Conservation (phyloP, 2,888 invertebrate species). For the Lycophotia porphyrea region DNA sequence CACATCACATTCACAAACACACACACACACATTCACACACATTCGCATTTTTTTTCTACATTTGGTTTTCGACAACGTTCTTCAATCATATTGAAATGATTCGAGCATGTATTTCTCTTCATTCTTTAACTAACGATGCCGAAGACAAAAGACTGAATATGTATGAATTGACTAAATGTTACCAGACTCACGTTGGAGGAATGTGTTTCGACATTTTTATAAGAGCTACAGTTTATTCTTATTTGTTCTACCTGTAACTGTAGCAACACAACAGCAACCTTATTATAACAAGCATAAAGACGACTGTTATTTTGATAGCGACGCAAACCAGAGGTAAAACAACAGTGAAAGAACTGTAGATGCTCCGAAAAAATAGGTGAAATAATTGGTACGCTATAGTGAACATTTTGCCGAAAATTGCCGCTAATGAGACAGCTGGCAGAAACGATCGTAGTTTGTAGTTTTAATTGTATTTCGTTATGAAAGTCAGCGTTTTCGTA, state of each 20-base stretch:
- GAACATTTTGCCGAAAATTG: not conserved
- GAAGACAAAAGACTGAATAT: too few relatives aligned
- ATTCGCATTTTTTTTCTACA: too few relatives aligned
- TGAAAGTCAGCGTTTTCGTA: not conserved
- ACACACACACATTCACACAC: too few relatives aligned
- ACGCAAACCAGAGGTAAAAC: not conserved
- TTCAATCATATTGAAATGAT: constrained; percentile 10
- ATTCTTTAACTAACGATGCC: too few relatives aligned
- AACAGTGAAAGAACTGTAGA: not conserved
- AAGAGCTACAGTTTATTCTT: not conserved
- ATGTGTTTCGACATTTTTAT: constrained; percentile 17
- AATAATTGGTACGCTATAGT: not conserved
- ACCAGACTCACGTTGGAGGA: not conserved
- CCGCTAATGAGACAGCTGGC: constrained; percentile 3
- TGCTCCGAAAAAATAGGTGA: not conserved
- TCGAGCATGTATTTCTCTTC: not conserved
- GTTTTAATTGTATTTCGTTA: constrained; percentile 25
- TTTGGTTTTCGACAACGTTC: constrained; percentile 1
- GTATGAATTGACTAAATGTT: too few relatives aligned
- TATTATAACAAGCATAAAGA: too few relatives aligned
- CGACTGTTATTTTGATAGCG: not conserved
- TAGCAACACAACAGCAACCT: not conserved
- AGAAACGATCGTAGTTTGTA: not conserved
- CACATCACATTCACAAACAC: too few relatives aligned
- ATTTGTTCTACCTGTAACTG: not conserved